Evolutionary conservation across 1,140 invertebrate species (phyloP).

Genomic region (Caenorhabditis briggsae): DNA sequence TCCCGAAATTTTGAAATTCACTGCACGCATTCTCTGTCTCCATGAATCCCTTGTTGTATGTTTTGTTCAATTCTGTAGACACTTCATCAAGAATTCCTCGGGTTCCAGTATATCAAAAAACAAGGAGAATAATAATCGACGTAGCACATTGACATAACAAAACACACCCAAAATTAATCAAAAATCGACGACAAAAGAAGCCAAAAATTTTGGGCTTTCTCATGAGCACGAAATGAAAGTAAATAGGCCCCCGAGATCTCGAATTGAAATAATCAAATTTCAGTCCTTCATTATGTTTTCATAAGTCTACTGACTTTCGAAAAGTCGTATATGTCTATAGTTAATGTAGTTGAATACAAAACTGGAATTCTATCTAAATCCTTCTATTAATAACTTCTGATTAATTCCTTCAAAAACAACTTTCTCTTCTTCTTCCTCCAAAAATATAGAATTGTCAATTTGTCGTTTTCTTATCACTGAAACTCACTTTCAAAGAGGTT

Average conservation of each 20-base stretch:
- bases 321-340: background rate
- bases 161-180: background rate
- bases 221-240: background rate
- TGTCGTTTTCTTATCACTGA: background rate
- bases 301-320: background rate
- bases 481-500: too few species aligned
- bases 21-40: too few species aligned
- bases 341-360: background rate
- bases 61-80: background rate
- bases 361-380: too few species aligned
- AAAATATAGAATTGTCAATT: background rate
- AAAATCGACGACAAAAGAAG: background rate
- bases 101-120: background rate
- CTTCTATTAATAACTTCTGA: too few species aligned
- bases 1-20: too few species aligned
- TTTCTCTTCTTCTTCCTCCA: background rate
- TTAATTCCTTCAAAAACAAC: background rate
- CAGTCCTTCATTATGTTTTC: too few species aligned
- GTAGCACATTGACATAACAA: background rate
- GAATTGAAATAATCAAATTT: background rate
- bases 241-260: too few species aligned
- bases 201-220: background rate
- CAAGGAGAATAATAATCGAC: background rate
- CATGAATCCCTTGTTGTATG: background rate
- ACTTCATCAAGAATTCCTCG: slow-evolving; percentile 4